Evolutionary conservation across 2,797 vertebrate genomes (phyloP), one percentile per base, ranked within the genome.

Genomic region (Enteromius radiatus): DNA sequence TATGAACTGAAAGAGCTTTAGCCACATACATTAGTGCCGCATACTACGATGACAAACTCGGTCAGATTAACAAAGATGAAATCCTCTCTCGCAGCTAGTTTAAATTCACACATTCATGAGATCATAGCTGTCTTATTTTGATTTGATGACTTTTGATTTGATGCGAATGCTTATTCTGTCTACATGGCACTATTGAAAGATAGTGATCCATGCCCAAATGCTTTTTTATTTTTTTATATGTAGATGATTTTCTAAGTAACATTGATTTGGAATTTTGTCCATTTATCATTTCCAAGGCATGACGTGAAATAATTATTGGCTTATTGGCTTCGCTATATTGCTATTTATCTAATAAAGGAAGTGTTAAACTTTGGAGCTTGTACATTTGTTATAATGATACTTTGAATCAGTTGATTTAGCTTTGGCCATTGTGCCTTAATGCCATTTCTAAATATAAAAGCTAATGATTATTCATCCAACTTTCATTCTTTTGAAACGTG

Each of bases 61-160:
- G 70, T 47, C 54, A 75, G 86, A 84, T 87, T 84, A 84, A 59
- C 68, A 14, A 68, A 67, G 31, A n/a, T 23, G 65, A 71, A 76
- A 83, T 80, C 76, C n/a, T 61, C 33, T 31, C 28, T 61, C 1
- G 10, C 28, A 49, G 47, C 49, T 38, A 21, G 70, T 78, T 54
- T 52, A 80, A 61, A 73, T 52, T 17, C 59, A 79, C 5, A 65
- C 69, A 63, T 79, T 63, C 54, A 41, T 36, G 78, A 59, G 23
- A 76, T 28, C 56, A 23, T 45, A 31, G 49, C 49, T 17, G 70
- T 31, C 49, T 68, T 36, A 59, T n/a, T 76, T 70, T 47, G 54
- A 71, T 68, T 61, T 73, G 54, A 71, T 65, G 84, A 14, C 1
- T n/a, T n/a, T n/a, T n/a, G n/a, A n/a, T n/a, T n/a, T n/a, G n/a